phyloP scores from a whole-genome alignment of 2,888 invertebrate genomes.

The Lissonota sp. region DNA sequence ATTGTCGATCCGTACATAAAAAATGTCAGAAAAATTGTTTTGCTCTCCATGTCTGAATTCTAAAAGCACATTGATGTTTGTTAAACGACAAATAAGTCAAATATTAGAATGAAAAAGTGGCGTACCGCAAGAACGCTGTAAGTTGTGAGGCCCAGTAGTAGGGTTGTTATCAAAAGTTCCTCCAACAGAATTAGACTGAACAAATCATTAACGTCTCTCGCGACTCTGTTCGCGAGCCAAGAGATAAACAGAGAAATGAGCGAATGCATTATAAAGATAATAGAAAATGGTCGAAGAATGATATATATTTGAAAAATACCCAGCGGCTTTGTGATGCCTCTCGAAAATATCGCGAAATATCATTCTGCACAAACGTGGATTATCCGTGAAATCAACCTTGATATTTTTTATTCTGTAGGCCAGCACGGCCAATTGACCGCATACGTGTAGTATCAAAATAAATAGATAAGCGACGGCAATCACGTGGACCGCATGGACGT shows the following conservation, averaged over 20 bases:
- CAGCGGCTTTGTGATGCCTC: slow-evolving; percentile 30
- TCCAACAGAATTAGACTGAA: slow-evolving; percentile 53
- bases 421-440: slow-evolving; percentile 55
- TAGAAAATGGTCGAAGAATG: background rate
- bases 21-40: no score
- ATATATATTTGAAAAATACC: slow-evolving; percentile 38
- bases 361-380: background rate
- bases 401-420: slow-evolving; percentile 48
- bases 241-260: no score
- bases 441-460: slow-evolving; percentile 52
- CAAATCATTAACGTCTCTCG: slow-evolving; percentile 38
- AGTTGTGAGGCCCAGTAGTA: slow-evolving; percentile 44
- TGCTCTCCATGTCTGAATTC: no score
- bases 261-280: no score
- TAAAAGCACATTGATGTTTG: no score
- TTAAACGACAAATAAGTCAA: background rate
- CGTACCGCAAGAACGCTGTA: slow-evolving; percentile 47
- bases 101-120: background rate
- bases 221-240: slow-evolving; percentile 15
- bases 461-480: slow-evolving; percentile 50
- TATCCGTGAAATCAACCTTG: background rate
- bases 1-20: slow-evolving; percentile 4
- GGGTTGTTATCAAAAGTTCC: slow-evolving; percentile 46
- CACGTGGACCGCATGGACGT: slow-evolving; percentile 37
- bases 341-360: slow-evolving; percentile 47